Evolutionary conservation across 2,797 vertebrate species (phyloP).

Genomic region (Poeciliopsis turneri): DNA sequence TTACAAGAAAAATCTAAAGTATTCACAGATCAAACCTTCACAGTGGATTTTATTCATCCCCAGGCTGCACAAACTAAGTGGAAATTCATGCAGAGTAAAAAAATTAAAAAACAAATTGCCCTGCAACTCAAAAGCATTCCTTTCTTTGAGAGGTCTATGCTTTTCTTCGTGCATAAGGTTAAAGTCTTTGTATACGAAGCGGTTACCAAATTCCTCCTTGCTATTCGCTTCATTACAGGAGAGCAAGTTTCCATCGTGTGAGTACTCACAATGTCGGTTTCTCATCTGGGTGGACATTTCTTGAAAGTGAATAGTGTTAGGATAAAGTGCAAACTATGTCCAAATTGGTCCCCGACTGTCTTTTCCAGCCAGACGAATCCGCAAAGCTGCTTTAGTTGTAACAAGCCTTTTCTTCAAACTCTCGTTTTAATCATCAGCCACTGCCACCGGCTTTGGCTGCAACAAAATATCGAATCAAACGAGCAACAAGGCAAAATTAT

Average conservation of each 20-base stretch:
- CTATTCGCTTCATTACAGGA: slow-evolving; percentile 18
- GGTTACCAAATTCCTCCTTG: slow-evolving; percentile 13
- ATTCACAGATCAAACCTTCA: slow-evolving; percentile 44
- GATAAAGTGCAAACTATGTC: slow-evolving; percentile 41
- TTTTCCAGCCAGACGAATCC: slow-evolving; percentile 25
- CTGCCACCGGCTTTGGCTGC: slow-evolving; percentile 17
- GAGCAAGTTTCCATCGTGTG: slow-evolving; percentile 18
- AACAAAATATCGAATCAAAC: slow-evolving; percentile 12
- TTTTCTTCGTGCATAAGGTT: slow-evolving; percentile 47
- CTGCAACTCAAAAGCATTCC: slow-evolving; percentile 45
- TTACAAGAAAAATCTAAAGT: slow-evolving; percentile 29
- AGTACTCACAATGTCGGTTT: slow-evolving; percentile 11
- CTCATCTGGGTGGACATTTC: slow-evolving; percentile 39
- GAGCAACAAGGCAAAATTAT: slow-evolving; percentile 6
- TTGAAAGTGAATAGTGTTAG: slow-evolving; percentile 29
- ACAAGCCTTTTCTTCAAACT: slow-evolving; percentile 22
- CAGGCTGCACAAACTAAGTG: slow-evolving; percentile 55
- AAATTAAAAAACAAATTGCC: slow-evolving; percentile 33
- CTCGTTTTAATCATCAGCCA: slow-evolving; percentile 31
- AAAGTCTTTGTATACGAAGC: slow-evolving; percentile 29
- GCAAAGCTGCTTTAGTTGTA: slow-evolving; percentile 33
- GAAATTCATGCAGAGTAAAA: slow-evolving; percentile 53
- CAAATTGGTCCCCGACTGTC: slow-evolving; percentile 41
- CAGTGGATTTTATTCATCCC: slow-evolving; percentile 57
- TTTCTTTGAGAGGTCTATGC: slow-evolving; percentile 56